Base-by-base conservation (phyloP, 2,888 invertebrate species). In the Epiblema foenella region DNA sequence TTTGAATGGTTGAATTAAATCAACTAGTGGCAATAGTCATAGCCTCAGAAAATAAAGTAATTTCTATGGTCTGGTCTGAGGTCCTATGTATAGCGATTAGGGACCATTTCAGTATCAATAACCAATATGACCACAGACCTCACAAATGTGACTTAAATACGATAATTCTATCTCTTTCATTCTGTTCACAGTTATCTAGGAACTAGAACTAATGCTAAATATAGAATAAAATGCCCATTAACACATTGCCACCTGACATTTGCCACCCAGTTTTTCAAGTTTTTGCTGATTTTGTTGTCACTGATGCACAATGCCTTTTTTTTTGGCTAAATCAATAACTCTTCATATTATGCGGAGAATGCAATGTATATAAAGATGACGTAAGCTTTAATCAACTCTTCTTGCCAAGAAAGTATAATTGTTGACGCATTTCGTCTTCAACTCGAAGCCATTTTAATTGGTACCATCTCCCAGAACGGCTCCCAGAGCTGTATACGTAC, bases 1-100 rank as follows among this genome's bases (percentile, higher is more conserved):
- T 60, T 60, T 56, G 8, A 65, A 33, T 49, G n/a, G 24, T 24
- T 58, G 39, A 64, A 69, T 69, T 37, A 15, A 64, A 64, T 69
- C 56, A 58, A 24, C 39, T n/a, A 58, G 42, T 42, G 33, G 51
- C 58, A 42, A 17, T 51, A 58, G 56, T 63, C 37, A 24, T 24
- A 15, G 56, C 24, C 24, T 24, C 24, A 24, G 1, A 24, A 24
- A 1, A 24, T 24, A 24, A 24, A n/a, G n/a, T n/a, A n/a, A n/a
- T n/a, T n/a, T n/a, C n/a, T n/a, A n/a, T n/a, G n/a, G n/a, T n/a
- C n/a, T n/a, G n/a, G n/a, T n/a, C n/a, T n/a, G n/a, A n/a, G n/a
- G n/a, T n/a, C n/a, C n/a, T n/a, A n/a, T n/a, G n/a, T n/a, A 4
- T 29, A 5, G 29, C 29, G 18, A 33, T 52, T 58, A 17, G 20